Evolutionary conservation across 2,888 invertebrate genomes (phyloP).

Genomic region (Diaphora mendica): DNA sequence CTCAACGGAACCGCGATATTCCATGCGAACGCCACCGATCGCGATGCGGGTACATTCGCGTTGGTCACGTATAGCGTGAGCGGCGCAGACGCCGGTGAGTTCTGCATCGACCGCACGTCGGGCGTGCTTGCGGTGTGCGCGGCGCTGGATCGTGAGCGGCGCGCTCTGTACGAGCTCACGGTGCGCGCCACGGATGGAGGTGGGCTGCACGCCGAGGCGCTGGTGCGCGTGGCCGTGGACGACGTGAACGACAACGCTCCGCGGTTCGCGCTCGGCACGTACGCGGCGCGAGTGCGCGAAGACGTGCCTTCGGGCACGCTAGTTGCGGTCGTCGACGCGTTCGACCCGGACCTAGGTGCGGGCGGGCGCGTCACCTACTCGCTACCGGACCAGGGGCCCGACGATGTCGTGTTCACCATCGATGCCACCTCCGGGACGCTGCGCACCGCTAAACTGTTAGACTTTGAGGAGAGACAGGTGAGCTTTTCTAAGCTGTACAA

Average conservation of each 20-base stretch:
- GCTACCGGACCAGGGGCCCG: slow-evolving; percentile 89
- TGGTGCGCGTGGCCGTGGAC: slow-evolving; percentile 93
- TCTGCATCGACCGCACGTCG: slow-evolving; percentile 91
- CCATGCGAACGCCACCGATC: slow-evolving; percentile 93
- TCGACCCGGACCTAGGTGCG: slow-evolving; percentile 94
- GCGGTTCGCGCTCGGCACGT: slow-evolving; percentile 91
- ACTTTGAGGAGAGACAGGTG: slow-evolving; percentile 94
- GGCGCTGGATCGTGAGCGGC: slow-evolving; percentile 94
- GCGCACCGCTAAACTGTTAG: slow-evolving; percentile 91
- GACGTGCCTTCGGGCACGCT: slow-evolving; percentile 96
- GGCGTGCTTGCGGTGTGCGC: slow-evolving; percentile 93
- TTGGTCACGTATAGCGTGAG: slow-evolving; percentile 90
- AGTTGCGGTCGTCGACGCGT: slow-evolving; percentile 92
- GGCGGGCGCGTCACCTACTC: slow-evolving; percentile 94
- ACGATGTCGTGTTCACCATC: slow-evolving; percentile 91
- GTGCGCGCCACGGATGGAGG: slow-evolving; percentile 93
- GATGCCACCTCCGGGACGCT: slow-evolving; percentile 95
- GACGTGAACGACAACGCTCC: slow-evolving; percentile 97
- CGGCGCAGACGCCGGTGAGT: slow-evolving; percentile 93
- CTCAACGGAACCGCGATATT: slow-evolving; percentile 95
- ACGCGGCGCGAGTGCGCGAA: slow-evolving; percentile 94
- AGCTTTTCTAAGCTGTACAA: slow-evolving; percentile 8
- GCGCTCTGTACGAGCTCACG: slow-evolving; percentile 92
- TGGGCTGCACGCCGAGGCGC: slow-evolving; percentile 92
- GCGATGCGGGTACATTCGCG: slow-evolving; percentile 93